A percentile compares a stretch with the other conserved stretches of the same genome.
Evolutionary conservation across 2,113 vertebrate genomes (phyloP).

Genomic region (Rostratula benghalensis): DNA sequence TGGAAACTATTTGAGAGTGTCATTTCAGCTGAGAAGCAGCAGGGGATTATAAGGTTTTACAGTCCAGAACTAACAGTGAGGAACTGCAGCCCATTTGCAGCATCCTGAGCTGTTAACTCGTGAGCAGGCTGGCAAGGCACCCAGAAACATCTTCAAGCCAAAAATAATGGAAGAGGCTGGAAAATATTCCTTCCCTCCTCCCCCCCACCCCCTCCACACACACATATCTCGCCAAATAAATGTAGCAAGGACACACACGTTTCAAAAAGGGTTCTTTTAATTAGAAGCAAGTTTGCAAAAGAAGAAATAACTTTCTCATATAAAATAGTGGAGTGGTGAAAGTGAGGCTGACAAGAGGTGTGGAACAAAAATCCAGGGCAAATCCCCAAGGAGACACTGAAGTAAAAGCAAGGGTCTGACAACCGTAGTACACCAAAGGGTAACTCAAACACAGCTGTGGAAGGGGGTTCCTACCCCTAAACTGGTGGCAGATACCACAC

Average conservation of each 20-base stretch:
- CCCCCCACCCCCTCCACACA: not conserved
- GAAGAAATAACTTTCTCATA: conserved; percentile 67
- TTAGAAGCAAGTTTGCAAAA: conserved; percentile 55
- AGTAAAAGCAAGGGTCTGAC: not conserved
- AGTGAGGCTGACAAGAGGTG: conserved; percentile 62
- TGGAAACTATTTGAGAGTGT: conserved; percentile 36
- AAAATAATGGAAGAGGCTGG: not conserved
- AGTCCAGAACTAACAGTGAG: conserved; percentile 55
- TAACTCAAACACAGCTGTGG: conserved; percentile 13
- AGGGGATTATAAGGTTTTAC: conserved; percentile 38
- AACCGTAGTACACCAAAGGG: not conserved
- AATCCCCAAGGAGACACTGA: conserved; percentile 39
- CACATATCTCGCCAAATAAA: not conserved
- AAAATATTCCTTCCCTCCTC: not conserved
- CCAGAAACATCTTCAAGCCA: not conserved
- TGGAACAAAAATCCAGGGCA: conserved; percentile 42
- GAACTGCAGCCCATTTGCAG: conserved; percentile 38
- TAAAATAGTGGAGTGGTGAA: conserved; percentile 64
- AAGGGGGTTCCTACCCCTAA: not conserved
- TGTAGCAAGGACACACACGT: not conserved
- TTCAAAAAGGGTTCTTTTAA: conserved; percentile 53
- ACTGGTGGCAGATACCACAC: not conserved
- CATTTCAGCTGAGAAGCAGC: conserved; percentile 36
- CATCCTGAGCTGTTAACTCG: conserved; percentile 27
- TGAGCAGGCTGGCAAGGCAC: conserved; percentile 26